These are phyloP conservation scores for Aphelocoma californica DNA, from an alignment of 2,797 vertebrate genomes.

Conservation along the genomic window DNA sequence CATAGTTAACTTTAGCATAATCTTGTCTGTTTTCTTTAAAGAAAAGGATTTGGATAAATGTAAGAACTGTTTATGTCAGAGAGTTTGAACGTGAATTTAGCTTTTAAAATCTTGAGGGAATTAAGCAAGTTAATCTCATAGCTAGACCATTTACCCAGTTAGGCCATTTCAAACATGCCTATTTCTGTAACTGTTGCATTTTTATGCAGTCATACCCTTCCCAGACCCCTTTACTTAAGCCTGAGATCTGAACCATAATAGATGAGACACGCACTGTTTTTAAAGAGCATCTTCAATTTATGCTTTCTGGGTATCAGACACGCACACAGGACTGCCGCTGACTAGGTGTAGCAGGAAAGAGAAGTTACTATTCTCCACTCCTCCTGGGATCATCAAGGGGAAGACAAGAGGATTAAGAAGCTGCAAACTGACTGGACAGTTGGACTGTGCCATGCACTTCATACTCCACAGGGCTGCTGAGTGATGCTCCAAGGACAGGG, in stretches of 20 bases:
- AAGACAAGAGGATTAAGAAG: not conserved
- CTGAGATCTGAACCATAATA: not conserved
- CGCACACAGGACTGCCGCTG: not conserved
- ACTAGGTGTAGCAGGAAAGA: not conserved
- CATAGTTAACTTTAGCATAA: not conserved
- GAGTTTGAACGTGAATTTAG: not conserved
- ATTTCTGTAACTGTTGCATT: conserved; percentile 4
- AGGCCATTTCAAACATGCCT: not conserved
- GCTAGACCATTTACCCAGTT: not conserved
- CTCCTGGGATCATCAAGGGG: not conserved
- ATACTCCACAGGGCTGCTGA: not conserved
- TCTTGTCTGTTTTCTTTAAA: not conserved
- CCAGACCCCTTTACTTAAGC: not conserved
- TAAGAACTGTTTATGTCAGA: not conserved
- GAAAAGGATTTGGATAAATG: not conserved
- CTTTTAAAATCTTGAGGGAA: not conserved
- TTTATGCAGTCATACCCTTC: not conserved
- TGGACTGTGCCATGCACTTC: not conserved
- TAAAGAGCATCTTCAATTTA: not conserved
- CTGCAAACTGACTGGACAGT: not conserved
- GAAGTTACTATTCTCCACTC: not conserved
- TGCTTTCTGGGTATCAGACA: not conserved
- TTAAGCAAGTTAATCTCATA: not conserved
- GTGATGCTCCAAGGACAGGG: not conserved
- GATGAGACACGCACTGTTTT: not conserved